Conservation (phyloP, 2,113 vertebrate species). For the Urocitellus parryii region DNA sequence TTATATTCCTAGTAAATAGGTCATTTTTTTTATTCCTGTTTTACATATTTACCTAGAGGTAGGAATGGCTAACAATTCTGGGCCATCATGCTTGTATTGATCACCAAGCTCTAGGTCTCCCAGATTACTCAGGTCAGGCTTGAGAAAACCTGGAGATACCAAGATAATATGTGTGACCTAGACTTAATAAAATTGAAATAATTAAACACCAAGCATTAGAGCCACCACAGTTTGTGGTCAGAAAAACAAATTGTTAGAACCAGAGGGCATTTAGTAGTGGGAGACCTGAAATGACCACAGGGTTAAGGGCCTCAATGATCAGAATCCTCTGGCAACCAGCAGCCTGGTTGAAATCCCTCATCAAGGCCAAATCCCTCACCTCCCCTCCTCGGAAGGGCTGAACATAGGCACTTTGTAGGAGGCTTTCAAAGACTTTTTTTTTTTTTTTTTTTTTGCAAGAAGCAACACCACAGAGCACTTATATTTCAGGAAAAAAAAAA, state of each 20-base stretch:
- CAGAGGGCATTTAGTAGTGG: fast-evolving
- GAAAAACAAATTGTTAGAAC: background rate
- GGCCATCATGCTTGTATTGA: background rate
- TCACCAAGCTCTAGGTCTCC: background rate
- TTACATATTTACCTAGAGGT: background rate
- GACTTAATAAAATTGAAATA: background rate
- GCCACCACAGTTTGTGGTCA: background rate
- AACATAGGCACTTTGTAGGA: background rate
- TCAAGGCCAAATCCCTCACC: too few species aligned
- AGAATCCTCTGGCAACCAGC: background rate
- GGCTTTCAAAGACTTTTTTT: background rate
- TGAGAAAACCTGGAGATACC: background rate
- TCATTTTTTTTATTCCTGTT: background rate
- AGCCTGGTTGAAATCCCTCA: too few species aligned
- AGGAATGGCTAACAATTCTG: background rate
- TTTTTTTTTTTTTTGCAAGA: background rate
- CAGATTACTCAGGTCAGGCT: background rate
- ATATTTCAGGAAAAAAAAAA: background rate
- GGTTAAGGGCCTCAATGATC: background rate
- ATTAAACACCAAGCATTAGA: background rate
- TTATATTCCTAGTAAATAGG: background rate
- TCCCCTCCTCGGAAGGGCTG: background rate
- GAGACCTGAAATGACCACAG: background rate
- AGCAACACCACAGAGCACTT: background rate
- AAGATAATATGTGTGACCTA: background rate